Conservation (phyloP, 1,140 invertebrate species). For the Oreohelix idahoensis region DNA sequence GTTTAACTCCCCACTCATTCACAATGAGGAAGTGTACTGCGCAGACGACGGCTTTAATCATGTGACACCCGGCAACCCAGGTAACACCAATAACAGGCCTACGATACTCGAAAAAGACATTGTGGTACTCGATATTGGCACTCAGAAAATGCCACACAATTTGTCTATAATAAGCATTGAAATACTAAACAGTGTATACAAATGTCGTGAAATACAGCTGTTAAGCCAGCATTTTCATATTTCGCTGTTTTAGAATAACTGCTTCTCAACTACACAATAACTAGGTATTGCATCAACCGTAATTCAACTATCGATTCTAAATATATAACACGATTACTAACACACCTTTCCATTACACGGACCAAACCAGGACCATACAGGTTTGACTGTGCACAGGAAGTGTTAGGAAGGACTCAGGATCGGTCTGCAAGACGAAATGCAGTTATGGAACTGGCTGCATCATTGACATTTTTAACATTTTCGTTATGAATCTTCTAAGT, state of each 20-base stretch:
- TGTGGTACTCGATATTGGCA: too few species aligned
- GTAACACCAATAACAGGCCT: neutral
- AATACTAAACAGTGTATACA: neutral
- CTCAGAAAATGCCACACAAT: too few species aligned
- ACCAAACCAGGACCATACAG: neutral
- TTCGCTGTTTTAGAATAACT: too few species aligned
- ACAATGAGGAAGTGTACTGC: too few species aligned
- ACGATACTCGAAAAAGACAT: neutral
- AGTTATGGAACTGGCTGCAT: too few species aligned
- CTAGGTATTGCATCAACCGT: neutral
- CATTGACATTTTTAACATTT: too few species aligned
- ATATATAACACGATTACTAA: neutral
- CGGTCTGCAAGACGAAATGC: too few species aligned
- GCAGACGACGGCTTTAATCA: neutral
- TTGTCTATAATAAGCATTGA: neutral
- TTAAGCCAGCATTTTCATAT: neutral
- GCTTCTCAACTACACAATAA: too few species aligned
- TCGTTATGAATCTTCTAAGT: too few species aligned
- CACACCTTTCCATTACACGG: neutral
- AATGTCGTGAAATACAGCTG: neutral
- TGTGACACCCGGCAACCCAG: neutral
- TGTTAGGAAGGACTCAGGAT: neutral
- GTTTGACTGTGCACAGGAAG: neutral
- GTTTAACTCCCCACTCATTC: too few species aligned
- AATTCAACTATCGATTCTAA: neutral